Base-by-base conservation (phyloP, 2,113 vertebrate species). In the Abramis brama region DNA sequence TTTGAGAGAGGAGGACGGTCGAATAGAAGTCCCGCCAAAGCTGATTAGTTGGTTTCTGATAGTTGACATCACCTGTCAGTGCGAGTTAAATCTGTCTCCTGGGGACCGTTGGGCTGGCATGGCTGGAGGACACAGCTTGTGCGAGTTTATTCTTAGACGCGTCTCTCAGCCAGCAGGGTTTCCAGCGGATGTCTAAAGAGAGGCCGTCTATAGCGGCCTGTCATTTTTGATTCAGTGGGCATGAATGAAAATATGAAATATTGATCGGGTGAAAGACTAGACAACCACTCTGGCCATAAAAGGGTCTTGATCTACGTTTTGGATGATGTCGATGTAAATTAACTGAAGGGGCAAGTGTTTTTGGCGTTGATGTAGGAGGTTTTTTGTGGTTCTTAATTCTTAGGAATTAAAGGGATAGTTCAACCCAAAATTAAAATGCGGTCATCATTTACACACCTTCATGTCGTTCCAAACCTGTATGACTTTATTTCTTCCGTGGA, bases 41-140 rank as follows among this genome's bases (percentile, higher is more conserved):
- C 81, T 82, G 84, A 79, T 88, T 85, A 89, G 74, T 85, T 79
- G 27, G 86, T 86, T 76, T 86, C 66, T 87, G 86, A 87, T 88
- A 80, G 86, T 86, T 45, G 50, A 27, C 75, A 55, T 88, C 82
- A 73, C 80, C 88, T 79, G 82, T 86, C 86, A 86, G 77, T 39
- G 47, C 12, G 79, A 43, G 79, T 86, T 82, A 66, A 64, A 15
- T 75, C 62, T 64, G 66, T 25, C n/a, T 71, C 39, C 52, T 60
- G 43, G 36, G 68, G 30, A 70, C 55, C 76, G 19, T 64, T 75
- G 15, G 66, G 55, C 55, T 57, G 55, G 64, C 39, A 47, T 36
- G 36, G 52, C 60, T 86, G 55, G 50, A 75, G 74, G 71, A 52
- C 68, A 59, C 79, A 30, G 45, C 79, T 86, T 74, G 76, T 86